phyloP scores from a whole-genome alignment of 2,797 vertebrate genomes.

The Florisuga fusca region DNA sequence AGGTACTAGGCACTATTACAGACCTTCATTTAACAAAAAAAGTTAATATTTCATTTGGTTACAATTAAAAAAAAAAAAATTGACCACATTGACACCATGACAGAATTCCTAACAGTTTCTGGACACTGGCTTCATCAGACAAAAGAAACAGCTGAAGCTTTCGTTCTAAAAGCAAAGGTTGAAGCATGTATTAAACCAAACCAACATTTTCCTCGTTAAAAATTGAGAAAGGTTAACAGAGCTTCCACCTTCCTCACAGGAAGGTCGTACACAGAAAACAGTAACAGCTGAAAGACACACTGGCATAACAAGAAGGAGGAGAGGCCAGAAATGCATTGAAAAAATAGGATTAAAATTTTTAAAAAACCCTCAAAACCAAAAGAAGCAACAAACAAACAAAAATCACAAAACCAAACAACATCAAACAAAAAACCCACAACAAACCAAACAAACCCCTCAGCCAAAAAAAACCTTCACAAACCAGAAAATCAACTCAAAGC shows the following conservation, averaged over 20 bases:
- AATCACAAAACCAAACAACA: not conserved
- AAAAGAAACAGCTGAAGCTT: not conserved
- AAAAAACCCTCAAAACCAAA: not conserved
- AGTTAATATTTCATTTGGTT: not conserved
- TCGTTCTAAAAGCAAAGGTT: not conserved
- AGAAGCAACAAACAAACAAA: not conserved
- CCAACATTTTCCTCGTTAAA: not conserved
- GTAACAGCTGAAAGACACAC: not conserved
- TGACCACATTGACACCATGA: not conserved
- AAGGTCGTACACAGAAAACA: not conserved
- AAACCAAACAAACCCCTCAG: not conserved
- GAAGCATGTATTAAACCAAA: not conserved
- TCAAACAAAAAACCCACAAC: not conserved
- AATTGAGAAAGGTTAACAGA: not conserved
- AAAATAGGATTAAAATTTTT: not conserved
- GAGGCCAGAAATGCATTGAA: not conserved
- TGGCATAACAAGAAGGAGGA: not conserved
- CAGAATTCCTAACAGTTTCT: not conserved
- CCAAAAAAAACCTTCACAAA: no score
- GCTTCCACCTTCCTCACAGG: not conserved
- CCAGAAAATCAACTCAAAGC: not conserved
- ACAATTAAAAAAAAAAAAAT: not conserved
- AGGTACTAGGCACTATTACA: not conserved
- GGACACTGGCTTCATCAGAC: not conserved
- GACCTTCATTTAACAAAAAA: not conserved